Evolutionary conservation across 2,113 vertebrate species (phyloP).

Genomic region (Cheirogaleus medius): DNA sequence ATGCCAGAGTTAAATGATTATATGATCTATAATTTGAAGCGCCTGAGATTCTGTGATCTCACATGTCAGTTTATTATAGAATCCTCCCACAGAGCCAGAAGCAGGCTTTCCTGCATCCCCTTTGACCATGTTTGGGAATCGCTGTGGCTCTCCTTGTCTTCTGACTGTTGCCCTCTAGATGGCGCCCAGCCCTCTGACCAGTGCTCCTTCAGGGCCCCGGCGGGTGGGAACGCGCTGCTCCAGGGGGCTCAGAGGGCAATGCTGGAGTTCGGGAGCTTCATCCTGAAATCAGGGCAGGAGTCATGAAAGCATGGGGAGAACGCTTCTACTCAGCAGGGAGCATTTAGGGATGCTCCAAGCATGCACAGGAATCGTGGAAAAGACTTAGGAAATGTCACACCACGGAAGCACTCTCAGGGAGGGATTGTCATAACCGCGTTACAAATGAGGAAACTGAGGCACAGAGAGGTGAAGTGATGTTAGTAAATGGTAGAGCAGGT

Average conservation of each 20-base stretch:
- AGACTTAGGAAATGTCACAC: not conserved
- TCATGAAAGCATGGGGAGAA: not conserved
- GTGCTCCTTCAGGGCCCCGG: rapidly evolving
- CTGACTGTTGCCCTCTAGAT: not conserved
- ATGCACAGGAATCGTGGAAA: not conserved
- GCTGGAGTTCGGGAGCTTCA: not conserved
- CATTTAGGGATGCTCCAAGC: not conserved
- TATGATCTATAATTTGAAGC: not conserved
- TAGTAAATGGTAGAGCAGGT: not conserved
- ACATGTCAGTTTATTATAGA: not conserved
- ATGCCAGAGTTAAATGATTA: slow-evolving; percentile 1
- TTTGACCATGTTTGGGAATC: not conserved
- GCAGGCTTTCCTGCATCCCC: not conserved
- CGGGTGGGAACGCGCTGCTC: not conserved
- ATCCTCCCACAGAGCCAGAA: not conserved
- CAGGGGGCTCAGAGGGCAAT: not conserved
- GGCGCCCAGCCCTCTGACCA: not conserved
- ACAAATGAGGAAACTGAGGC: not conserved
- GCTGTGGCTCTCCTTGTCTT: not conserved
- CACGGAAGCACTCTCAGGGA: not conserved
- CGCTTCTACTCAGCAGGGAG: not conserved
- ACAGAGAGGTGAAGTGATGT: not conserved
- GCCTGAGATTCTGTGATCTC: not conserved
- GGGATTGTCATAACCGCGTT: not conserved
- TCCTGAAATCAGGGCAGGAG: not conserved